Evolutionary conservation across 2,113 vertebrate species (phyloP), one percentile per base, ranked within the genome.

Genomic region (Puntigrus tetrazona): DNA sequence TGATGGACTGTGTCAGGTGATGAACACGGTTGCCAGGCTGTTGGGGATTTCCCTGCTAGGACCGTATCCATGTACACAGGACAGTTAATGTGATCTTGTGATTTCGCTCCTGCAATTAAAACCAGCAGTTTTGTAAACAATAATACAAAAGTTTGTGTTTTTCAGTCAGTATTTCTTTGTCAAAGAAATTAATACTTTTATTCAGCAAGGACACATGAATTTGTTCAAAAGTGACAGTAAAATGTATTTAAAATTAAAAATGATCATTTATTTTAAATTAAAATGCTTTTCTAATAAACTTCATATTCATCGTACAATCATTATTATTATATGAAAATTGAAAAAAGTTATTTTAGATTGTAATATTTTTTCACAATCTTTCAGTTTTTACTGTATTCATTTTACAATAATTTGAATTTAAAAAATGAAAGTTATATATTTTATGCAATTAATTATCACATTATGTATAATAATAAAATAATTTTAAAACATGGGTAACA

Each of bases 1-100:
- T 25, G n/a, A 78, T n/a, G 47, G 73, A 27, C 22, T 52, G 59
- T 38, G 83, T 78, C 65, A 84, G 57, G 38, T 76, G 72, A 50
- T 78, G 31, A 31, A 36, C 45, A 43, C 34, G 13, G 74, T 52
- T 78, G 63, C 63, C 63, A 70, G 57, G 83, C 75, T 65, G 25
- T 36, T 31, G 81, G 83, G 74, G 45, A 78, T 57, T 78, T 78
- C 75, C 61, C 61, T 29, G 55, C 36, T 20, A 9, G 14, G n/a
- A 43, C n/a, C 2, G 7, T 45, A 63, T 79, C 77, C 3, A 43
- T 43, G 57, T 27, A 78, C 76, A 41, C 38, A 29, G 25, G 38
- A 79, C 59, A 65, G 38, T 65, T 45, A 29, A 61, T 47, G 41
- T 80, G 38, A 80, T 79, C 36, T 79, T 27, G n/a, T 27, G 36